phyloP scores from a whole-genome alignment of 2,797 vertebrate species.

The Hapalemur alaotrensis region DNA sequence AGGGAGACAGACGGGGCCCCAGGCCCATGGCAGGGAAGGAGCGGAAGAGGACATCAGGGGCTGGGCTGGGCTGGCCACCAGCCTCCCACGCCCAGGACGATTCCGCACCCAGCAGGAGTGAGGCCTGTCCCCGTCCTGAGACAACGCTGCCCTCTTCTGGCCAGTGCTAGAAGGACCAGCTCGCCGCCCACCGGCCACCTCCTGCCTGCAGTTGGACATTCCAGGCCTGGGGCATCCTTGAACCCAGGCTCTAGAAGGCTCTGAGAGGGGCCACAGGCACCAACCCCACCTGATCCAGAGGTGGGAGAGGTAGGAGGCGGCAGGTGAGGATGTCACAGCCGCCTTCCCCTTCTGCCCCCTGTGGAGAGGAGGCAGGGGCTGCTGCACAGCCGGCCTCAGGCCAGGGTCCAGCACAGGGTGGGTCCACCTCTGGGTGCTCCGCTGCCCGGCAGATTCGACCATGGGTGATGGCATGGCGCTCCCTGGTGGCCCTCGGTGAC shows the following conservation, averaged over 20 bases:
- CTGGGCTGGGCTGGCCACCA: neutral
- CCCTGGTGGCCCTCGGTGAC: neutral
- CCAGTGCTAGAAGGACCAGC: slow-evolving; percentile 24
- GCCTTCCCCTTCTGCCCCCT: neutral
- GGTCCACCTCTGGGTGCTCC: rapidly evolving
- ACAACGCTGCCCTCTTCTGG: slow-evolving; percentile 85
- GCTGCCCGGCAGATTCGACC: neutral
- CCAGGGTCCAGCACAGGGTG: neutral
- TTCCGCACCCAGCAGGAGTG: neutral
- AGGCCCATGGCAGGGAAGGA: neutral
- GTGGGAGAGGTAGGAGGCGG: neutral
- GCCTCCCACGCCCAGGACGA: neutral
- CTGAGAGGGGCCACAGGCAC: neutral
- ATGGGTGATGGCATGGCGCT: rapidly evolving
- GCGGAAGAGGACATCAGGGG: neutral
- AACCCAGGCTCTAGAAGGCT: neutral
- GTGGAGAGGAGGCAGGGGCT: rapidly evolving
- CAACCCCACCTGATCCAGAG: neutral
- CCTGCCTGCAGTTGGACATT: neutral
- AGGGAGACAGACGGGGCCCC: neutral
- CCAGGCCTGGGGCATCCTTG: neutral
- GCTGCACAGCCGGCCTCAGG: neutral
- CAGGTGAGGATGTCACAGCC: neutral
- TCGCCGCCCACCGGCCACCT: neutral
- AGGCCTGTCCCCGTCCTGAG: neutral